Evolutionary conservation across 1,140 invertebrate species (phyloP), one percentile per base, ranked within the genome.

Genomic region (Pinna nobilis): DNA sequence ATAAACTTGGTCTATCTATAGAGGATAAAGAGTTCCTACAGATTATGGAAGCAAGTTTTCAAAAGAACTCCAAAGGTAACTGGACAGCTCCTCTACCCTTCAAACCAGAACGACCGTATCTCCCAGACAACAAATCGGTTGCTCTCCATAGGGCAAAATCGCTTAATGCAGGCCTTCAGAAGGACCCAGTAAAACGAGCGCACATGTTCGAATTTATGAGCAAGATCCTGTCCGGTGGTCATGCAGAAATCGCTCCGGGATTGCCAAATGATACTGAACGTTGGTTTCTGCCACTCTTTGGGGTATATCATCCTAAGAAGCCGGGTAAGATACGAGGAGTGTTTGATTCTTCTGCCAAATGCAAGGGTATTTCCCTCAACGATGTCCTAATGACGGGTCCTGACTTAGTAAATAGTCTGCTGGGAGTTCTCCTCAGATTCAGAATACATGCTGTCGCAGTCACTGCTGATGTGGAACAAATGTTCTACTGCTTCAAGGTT

Each of bases 221-320:
- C 20, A 57, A 53, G 23, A 50, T 74, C 32, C 33, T 78, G 18
- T 53, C 64, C 1, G 66, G 25, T 18, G 44, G 51, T 23, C 53
- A 66, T 66, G 66, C 76, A 23, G 66, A 78, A 67, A 13, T 57
- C 6, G 71, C 71, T 15, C 76, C 67, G 25, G 3, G 23, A 33
- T 35, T 37, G n/a, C 2, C 25, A 5, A 33, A 11, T 20, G 23
- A 55, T 28, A 32, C 35, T 0, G 66, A 69, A 59, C 47, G 35
- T 20, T 80, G 76, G 76, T 80, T 71, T 50, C 23, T 80, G 32
- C 76, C 76, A 37, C 65, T 78, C 20, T 63, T 64, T 66, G 65
- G 25, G 20, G 61, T 77, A 1, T 74, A 53, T 50, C 69, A 74
- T 44, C 66, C 60, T 15, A 73, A 74, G 49, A 80, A 80, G 37